A percentile compares a stretch with the other conserved stretches of the same genome.
Conservation (phyloP, 2,888 invertebrate genomes). For the Calameuta pallipes region DNA sequence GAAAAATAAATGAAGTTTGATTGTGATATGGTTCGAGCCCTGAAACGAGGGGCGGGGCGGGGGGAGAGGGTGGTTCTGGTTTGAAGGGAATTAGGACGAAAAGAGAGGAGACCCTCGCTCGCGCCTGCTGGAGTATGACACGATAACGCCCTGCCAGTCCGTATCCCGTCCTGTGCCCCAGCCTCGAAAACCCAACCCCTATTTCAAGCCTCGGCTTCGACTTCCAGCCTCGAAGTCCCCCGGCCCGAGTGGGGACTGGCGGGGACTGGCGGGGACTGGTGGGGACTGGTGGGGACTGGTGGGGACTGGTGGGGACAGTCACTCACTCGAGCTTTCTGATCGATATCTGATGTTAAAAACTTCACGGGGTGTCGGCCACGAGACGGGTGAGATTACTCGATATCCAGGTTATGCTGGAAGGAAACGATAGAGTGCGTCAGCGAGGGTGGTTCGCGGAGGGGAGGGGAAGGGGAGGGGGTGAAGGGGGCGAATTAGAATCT, state of each 20-base stretch:
- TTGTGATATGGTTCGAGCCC: slow-evolving; percentile 30
- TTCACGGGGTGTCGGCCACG: slow-evolving; percentile 18
- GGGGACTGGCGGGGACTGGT: background rate
- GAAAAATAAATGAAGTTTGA: slow-evolving; percentile 52
- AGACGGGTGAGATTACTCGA: background rate
- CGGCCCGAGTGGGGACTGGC: background rate
- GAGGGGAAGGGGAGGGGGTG: background rate
- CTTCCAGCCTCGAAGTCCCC: slow-evolving; percentile 24
- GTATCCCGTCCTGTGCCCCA: background rate
- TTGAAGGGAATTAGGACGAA: slow-evolving; percentile 51
- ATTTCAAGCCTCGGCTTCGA: slow-evolving; percentile 28
- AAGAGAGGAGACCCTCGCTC: slow-evolving; percentile 34
- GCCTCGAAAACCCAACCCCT: background rate
- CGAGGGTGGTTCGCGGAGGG: too few relatives aligned
- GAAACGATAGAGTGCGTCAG: background rate
- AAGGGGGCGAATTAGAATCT: background rate
- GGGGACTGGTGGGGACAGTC: background rate
- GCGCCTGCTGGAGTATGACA: slow-evolving; percentile 43
- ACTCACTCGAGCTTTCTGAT: slow-evolving; percentile 28
- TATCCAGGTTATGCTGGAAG: background rate
- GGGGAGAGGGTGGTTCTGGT: slow-evolving; percentile 32
- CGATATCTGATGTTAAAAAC: slow-evolving; percentile 43
- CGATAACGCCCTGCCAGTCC: slow-evolving; percentile 39
- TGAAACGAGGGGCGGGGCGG: slow-evolving; percentile 1
- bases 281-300: background rate